phyloP scores from a whole-genome alignment of 1,140 invertebrate genomes.

The Thalassaphorura encarpata region DNA sequence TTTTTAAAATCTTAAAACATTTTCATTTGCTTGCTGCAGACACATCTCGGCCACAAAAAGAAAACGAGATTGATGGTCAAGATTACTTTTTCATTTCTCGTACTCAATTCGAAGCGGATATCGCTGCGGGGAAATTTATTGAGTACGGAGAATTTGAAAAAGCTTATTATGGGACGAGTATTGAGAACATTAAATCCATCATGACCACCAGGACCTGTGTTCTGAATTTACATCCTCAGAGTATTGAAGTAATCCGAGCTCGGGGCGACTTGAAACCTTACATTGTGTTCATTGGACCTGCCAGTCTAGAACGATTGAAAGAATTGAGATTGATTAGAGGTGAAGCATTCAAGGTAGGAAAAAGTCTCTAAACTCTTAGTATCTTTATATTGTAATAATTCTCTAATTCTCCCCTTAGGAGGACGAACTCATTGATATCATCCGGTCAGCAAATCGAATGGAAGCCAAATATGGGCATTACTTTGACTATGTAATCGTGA shows the following conservation, averaged over 20 bases:
- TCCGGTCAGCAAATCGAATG: slow-evolving; percentile 92
- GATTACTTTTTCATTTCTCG: slow-evolving; percentile 96
- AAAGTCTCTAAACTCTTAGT: not conserved
- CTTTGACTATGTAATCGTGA: slow-evolving; percentile 95
- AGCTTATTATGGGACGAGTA: slow-evolving; percentile 88
- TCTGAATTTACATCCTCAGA: slow-evolving; percentile 90
- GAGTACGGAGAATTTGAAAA: slow-evolving; percentile 97
- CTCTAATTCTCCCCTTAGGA: slow-evolving; percentile 49
- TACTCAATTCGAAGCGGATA: slow-evolving; percentile 88
- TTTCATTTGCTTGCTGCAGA: slow-evolving; percentile 44
- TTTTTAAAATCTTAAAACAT: not conserved
- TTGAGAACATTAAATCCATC: slow-evolving; percentile 75
- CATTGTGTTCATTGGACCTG: slow-evolving; percentile 92
- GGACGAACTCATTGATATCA: slow-evolving; percentile 87
- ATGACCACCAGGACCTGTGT: slow-evolving; percentile 95
- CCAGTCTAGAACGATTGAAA: slow-evolving; percentile 82
- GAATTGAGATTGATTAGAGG: slow-evolving; percentile 81
- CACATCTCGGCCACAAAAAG: slow-evolving; percentile 80
- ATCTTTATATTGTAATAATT: not conserved
- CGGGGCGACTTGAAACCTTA: slow-evolving; percentile 95
- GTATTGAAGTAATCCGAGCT: slow-evolving; percentile 75
- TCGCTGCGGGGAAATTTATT: slow-evolving; percentile 83
- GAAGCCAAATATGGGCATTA: slow-evolving; percentile 92
- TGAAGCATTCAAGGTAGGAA: slow-evolving; percentile 68
- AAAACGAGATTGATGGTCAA: slow-evolving; percentile 85